A percentile compares a stretch with the other conserved stretches of the same genome.
Evolutionary conservation across 2,888 invertebrate genomes (phyloP).

Genomic region (Aelia acuminata): DNA sequence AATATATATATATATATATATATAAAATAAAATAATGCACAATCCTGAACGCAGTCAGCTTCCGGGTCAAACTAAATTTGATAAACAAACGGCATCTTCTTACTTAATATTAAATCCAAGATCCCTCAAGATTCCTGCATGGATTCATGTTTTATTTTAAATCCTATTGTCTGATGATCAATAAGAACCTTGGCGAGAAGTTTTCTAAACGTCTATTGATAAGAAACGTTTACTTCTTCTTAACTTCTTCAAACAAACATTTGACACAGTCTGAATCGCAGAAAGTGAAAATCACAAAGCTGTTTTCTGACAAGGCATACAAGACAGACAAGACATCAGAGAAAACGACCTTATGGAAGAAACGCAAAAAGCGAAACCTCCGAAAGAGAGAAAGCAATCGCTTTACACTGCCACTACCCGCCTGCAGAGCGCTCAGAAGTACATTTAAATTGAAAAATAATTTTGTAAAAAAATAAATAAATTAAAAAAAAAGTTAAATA

Average conservation of each 20-base stretch:
- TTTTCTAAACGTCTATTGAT: neutral
- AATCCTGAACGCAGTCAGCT: too few relatives aligned
- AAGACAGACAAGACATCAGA: conserved; percentile 5
- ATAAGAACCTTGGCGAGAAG: too few relatives aligned
- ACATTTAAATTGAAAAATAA: neutral
- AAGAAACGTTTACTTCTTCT: too few relatives aligned
- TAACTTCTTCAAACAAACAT: neutral
- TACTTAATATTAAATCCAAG: too few relatives aligned
- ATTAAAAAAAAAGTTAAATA: too few relatives aligned
- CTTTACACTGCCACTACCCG: neutral
- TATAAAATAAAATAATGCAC: too few relatives aligned
- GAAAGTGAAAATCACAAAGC: neutral
- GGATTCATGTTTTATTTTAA: too few relatives aligned
- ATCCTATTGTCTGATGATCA: too few relatives aligned
- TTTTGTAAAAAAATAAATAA: neutral
- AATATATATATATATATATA: too few relatives aligned
- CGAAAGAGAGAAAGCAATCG: neutral
- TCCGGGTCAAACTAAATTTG: too few relatives aligned
- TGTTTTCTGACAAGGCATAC: neutral
- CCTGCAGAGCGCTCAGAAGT: neutral
- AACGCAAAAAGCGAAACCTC: conserved; percentile 28
- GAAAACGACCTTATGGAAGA: conserved; percentile 30
- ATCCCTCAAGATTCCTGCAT: too few relatives aligned
- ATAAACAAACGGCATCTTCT: too few relatives aligned
- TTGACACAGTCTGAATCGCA: conserved; percentile 25